Base-by-base conservation (phyloP, 2,888 invertebrate species). In the Spodoptera littoralis region DNA sequence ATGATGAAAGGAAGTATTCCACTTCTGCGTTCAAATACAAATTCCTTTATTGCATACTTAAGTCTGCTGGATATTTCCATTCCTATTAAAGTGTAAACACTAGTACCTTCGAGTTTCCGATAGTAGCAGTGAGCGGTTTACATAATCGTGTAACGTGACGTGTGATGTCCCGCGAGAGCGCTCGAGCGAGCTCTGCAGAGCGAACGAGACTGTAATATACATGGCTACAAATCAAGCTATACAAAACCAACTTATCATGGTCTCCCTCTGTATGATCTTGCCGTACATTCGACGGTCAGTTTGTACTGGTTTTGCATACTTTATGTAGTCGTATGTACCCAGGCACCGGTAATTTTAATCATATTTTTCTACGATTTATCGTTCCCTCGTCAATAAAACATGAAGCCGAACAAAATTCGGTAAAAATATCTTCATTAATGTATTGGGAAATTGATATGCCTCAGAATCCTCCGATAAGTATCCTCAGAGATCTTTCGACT, bases 331-430 rank as follows among this genome's bases (percentile, higher is more conserved):
- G n/a, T 27, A 11, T 9, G 24, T 43, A 43, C 60, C 30, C 36
- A 51, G 30, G 41, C 22, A 11, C 4, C 36, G 12, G 59, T 57
- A 46, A 24, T 47, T 59, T 70, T 48, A 55, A 78, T 62, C 70
- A 74, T 49, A 57, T 60, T 53, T 50, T 67, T 48, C 24, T 9
- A 49, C 51, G 65, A 75, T 62, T 65, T 77, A 77, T 74, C 24
- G 53, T 44, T 65, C 65, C 70, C 74, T 45, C 9, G 70, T 46
- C 55, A 53, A 6, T 44, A 36, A 52, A 61, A 77, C 47, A 61
- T 50, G 61, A 65, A 68, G 49, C 63, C 55, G 50, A 56, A 59
- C 68, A 24, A 50, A 18, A 50, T 65, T 62, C 52, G 41, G 44
- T 36, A 55, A 60, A 77, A 69, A 58, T 51, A 27, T 58, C 30